Evolutionary conservation across 2,888 invertebrate species (phyloP).

Genomic region (Graphium colonna): DNA sequence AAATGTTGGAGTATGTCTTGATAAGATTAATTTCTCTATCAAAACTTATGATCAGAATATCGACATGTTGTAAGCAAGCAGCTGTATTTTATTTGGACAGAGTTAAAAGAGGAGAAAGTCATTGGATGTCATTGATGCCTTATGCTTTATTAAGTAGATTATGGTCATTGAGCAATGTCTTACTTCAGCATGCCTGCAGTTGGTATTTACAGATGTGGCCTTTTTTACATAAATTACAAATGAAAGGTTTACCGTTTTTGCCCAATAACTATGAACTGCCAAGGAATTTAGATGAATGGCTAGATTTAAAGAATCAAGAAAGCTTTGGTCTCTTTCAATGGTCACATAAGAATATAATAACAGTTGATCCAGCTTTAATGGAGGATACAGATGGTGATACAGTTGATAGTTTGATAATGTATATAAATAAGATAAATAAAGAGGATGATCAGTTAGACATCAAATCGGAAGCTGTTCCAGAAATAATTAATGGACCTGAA

Average conservation of each 20-base stretch:
- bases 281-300: conserved; percentile 64
- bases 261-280: conserved; percentile 67
- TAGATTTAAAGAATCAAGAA: conserved; percentile 69
- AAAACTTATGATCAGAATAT: conserved; percentile 75
- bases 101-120: conserved; percentile 75
- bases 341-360: conserved; percentile 45
- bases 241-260: conserved; percentile 71
- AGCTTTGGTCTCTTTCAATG: conserved; percentile 59
- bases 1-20: conserved; percentile 80
- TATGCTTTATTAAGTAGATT: conserved; percentile 77
- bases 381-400: conserved; percentile 44
- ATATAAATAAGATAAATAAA: conserved; percentile 53
- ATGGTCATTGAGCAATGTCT: conserved; percentile 71
- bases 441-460: conserved; percentile 21
- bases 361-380: conserved; percentile 38
- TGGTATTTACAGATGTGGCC: conserved; percentile 73
- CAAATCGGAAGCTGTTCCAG: conserved; percentile 15
- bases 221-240: conserved; percentile 55
- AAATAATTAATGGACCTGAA: conserved; percentile 22
- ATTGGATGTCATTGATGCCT: conserved; percentile 77
- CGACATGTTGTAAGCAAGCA: conserved; percentile 66
- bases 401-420: conserved; percentile 55
- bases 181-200: conserved; percentile 65
- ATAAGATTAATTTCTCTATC: conserved; percentile 76
- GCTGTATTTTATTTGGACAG: conserved; percentile 74